Evolutionary conservation across 2,797 vertebrate genomes (phyloP).

Genomic region (Oreonectes daqikongensis): DNA sequence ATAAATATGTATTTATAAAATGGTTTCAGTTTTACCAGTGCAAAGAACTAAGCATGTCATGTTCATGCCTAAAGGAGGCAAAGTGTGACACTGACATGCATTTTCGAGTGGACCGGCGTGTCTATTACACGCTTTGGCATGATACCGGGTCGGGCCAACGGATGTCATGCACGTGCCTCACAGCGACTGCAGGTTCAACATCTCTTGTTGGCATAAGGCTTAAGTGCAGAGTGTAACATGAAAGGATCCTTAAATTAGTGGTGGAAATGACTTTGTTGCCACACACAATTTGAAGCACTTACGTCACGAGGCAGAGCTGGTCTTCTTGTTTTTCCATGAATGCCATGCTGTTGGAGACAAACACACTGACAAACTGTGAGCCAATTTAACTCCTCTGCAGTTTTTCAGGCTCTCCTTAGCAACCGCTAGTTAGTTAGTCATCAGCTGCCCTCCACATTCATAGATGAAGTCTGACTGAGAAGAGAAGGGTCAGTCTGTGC

Average conservation of each 20-base stretch:
- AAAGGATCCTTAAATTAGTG: conserved; percentile 58
- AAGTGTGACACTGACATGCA: too few relatives aligned
- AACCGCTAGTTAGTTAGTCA: conserved; percentile 63
- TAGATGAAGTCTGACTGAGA: conserved; percentile 20
- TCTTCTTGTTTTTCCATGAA: conserved; percentile 60
- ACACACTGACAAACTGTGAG: conserved; percentile 56
- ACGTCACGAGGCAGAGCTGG: conserved; percentile 63
- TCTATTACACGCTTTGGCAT: too few relatives aligned
- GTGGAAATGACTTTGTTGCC: conserved; percentile 67
- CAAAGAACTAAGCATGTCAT: too few relatives aligned
- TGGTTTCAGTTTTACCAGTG: too few relatives aligned
- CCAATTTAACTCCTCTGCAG: conserved; percentile 62
- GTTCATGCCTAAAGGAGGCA: too few relatives aligned
- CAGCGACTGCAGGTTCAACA: neutral
- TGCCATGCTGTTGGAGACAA: conserved; percentile 63
- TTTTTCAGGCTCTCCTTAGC: conserved; percentile 63
- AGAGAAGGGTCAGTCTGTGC: conserved; percentile 25
- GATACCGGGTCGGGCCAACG: too few relatives aligned
- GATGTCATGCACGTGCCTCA: too few relatives aligned
- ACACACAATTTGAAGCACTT: too few relatives aligned
- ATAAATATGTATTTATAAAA: too few relatives aligned
- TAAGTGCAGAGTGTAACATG: conserved; percentile 48
- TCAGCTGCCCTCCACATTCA: conserved; percentile 14
- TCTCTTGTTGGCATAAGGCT: conserved; percentile 53
- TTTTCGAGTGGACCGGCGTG: too few relatives aligned